phyloP scores from a whole-genome alignment of 2,888 invertebrate species.

The Dicyrtoma fusca region DNA sequence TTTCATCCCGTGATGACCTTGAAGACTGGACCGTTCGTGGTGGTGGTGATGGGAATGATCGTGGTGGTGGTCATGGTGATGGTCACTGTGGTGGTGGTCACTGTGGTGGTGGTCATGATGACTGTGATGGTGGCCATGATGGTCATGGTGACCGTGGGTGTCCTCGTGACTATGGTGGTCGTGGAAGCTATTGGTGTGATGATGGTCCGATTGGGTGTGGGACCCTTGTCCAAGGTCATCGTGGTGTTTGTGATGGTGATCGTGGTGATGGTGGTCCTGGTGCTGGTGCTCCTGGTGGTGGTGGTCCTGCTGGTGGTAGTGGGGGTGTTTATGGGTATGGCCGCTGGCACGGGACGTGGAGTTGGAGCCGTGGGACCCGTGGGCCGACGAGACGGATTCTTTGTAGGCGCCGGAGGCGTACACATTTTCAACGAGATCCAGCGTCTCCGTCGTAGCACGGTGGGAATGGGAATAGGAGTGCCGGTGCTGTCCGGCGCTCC shows the following conservation, averaged over 20 bases:
- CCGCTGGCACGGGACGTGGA: too few relatives aligned
- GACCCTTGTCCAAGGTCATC: not conserved
- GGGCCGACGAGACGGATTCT: too few relatives aligned
- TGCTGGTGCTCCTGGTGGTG: not conserved
- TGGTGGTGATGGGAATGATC: too few relatives aligned
- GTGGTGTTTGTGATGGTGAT: not conserved
- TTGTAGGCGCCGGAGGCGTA: too few relatives aligned
- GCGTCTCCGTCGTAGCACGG: too few relatives aligned
- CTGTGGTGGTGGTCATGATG: conserved; percentile 4
- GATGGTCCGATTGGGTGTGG: not conserved
- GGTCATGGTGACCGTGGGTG: not conserved
- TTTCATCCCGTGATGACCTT: too few relatives aligned
- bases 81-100: not conserved
- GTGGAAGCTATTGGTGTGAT: not conserved
- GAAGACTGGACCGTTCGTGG: too few relatives aligned
- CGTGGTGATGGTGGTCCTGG: conserved; percentile 3
- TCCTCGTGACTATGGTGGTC: not conserved
- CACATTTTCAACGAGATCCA: too few relatives aligned
- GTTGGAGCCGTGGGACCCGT: too few relatives aligned
- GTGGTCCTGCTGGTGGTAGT: not conserved
- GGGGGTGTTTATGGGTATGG: too few relatives aligned
- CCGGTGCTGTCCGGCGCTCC: too few relatives aligned
- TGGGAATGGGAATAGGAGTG: too few relatives aligned
- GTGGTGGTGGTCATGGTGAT: not conserved
- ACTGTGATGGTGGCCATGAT: not conserved